Evolutionary conservation across 1,140 invertebrate species (phyloP), one percentile per base, ranked within the genome.

Genomic region (Pollicipes pollicipes): DNA sequence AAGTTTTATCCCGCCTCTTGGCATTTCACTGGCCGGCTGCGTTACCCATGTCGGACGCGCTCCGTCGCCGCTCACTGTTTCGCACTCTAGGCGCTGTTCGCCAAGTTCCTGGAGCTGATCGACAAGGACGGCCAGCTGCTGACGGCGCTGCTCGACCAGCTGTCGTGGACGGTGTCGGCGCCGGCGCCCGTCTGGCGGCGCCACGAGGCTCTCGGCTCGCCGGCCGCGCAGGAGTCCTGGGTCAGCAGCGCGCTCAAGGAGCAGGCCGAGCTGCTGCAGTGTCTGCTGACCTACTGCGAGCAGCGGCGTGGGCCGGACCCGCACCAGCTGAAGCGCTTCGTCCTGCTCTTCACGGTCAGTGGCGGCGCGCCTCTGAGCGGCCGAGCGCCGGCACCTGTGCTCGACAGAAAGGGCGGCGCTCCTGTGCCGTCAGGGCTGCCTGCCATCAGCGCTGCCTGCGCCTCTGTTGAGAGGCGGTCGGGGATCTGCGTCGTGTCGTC

Each of bases 201-300:
- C 45, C 13, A 21, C 17, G 45, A 58, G 21, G 45, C 45, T 10
- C 45, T 58, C 45, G 24, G 45, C 45, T 13, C 45, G 10, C 45
- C 45, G 21, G 45, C 45, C 45, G 45, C 10, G 13, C 45, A 24
- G 8, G 45, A 58, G 13, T 21, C 13, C 45, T 70, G 69, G 69
- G 37, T 70, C 68, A 63, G 68, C 68, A 66, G 63, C 30, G 30
- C 31, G 28, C 69, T 70, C 17, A 32, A 67, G 27, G 31, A 37
- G n/a, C 58, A 70, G 29, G 31, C 31, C 26, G 69, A 70, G 68
- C 45, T 58, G 45, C 45, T 58, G 45, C 45, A 58, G 45, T 58
- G 45, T 21, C 10, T 58, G 45, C 6, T 21, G 6, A 21, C 6
- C 45, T 58, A 58, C 17, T 6, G 6, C 45, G 13, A 58, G 45